Percentiles rank a stretch among this genome's conserved stretches.
phyloP scores from a whole-genome alignment of 1,140 invertebrate species.

The Drosophila lacteicornis region DNA sequence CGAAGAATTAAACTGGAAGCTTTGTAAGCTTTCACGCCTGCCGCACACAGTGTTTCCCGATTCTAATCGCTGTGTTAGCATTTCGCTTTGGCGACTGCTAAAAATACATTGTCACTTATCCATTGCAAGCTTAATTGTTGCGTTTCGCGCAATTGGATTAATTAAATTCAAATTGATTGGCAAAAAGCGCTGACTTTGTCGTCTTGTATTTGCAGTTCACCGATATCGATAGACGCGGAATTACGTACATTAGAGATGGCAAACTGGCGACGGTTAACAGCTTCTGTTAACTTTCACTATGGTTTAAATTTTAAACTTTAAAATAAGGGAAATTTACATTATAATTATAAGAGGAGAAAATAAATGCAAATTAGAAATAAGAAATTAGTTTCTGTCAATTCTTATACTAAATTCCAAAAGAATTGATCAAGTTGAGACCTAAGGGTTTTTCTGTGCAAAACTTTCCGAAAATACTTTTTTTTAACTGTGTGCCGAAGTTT shows the following conservation, averaged over 20 bases:
- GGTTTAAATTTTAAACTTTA: neutral
- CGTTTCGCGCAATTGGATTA: slow-evolving; percentile 40
- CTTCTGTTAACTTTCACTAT: neutral
- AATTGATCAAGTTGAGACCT: neutral
- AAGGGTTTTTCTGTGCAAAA: neutral
- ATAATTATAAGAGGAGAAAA: neutral
- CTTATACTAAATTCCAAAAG: neutral
- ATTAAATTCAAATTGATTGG: slow-evolving; percentile 33
- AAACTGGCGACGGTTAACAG: neutral
- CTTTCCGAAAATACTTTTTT: neutral
- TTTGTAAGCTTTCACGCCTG: slow-evolving; percentile 25
- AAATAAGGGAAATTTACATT: neutral
- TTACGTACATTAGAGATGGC: slow-evolving; percentile 8
- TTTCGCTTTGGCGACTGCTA: slow-evolving; percentile 15
- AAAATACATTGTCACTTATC: slow-evolving; percentile 30
- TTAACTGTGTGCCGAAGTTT: neutral
- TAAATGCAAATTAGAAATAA: too few relatives aligned
- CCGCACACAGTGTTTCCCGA: slow-evolving; percentile 1
- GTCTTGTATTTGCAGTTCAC: neutral
- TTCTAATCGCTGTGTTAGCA: slow-evolving; percentile 26
- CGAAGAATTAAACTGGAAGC: slow-evolving; percentile 23
- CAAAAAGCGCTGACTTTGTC: slow-evolving; percentile 14
- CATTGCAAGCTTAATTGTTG: slow-evolving; percentile 42
- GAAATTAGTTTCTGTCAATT: neutral
- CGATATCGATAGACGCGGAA: slow-evolving; percentile 24